Conservation (phyloP, 2,797 vertebrate species). For the Nannoperca australis region DNA sequence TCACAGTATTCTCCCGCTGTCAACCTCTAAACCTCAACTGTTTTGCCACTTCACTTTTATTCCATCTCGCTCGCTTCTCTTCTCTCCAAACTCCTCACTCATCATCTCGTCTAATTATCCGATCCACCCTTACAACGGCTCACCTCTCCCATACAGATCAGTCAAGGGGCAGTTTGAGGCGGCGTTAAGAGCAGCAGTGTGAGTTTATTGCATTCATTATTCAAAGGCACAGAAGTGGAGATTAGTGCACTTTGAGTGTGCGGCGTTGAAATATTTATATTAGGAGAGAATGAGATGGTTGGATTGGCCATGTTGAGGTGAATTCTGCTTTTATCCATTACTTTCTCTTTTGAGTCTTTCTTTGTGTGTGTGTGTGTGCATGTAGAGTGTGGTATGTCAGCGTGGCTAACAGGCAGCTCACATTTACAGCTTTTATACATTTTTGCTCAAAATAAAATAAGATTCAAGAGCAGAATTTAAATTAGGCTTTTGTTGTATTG, state of each 20-base stretch:
- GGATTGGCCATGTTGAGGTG: conserved; percentile 45
- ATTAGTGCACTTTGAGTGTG: conserved; percentile 69
- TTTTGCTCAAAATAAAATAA: background rate
- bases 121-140: conserved; percentile 26
- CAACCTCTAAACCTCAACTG: background rate
- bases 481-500: background rate
- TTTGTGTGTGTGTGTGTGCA: background rate
- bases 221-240: conserved; percentile 67
- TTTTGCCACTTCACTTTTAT: background rate
- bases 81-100: conserved; percentile 13
- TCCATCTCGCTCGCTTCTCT: background rate
- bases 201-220: conserved; percentile 78
- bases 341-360: background rate
- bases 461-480: background rate
- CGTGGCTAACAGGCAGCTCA: background rate
- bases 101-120: conserved; percentile 44
- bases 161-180: conserved; percentile 56
- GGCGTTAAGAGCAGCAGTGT: conserved; percentile 53
- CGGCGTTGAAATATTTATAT: conserved; percentile 73
- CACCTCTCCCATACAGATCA: conserved; percentile 40
- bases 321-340: conserved; percentile 42
- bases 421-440: background rate
- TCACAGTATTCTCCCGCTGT: background rate
- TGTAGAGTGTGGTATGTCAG: conserved; percentile 1
- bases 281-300: conserved; percentile 66